These are phyloP conservation scores for Acestrorhynchus altus DNA, from an alignment of 2,797 vertebrate species.

Conservation along the genomic window DNA sequence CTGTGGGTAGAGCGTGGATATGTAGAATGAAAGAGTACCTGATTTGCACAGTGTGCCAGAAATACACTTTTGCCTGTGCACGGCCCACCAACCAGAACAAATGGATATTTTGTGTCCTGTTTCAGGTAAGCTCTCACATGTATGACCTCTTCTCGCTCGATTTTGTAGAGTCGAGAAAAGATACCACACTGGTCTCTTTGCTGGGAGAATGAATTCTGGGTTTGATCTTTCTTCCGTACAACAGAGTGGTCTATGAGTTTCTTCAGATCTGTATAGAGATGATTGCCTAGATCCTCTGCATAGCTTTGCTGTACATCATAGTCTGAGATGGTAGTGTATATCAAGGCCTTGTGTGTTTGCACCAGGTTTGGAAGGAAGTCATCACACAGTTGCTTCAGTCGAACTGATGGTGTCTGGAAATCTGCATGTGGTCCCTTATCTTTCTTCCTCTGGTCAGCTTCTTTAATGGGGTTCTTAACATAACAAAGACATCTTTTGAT, in stretches of 20 bases:
- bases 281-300: conserved; percentile 72
- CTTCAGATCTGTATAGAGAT: conserved; percentile 75
- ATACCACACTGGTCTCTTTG: conserved; percentile 71
- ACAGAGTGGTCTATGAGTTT: conserved; percentile 61
- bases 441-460: conserved; percentile 45
- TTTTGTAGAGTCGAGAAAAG: conserved; percentile 71
- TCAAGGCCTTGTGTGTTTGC: conserved; percentile 64
- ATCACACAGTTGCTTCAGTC: conserved; percentile 73
- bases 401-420: conserved; percentile 30
- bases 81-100: conserved; percentile 77
- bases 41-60: conserved; percentile 77
- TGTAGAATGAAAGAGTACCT: conserved; percentile 63
- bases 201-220: conserved; percentile 54
- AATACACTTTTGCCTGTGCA: conserved; percentile 82
- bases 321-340: conserved; percentile 73
- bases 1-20: neutral
- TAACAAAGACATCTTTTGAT: conserved; percentile 77
- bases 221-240: neutral
- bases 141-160: conserved; percentile 68
- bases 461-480: conserved; percentile 71
- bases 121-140: conserved; percentile 74
- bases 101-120: conserved; percentile 63
- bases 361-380: conserved; percentile 74
- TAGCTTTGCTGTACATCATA: conserved; percentile 69
- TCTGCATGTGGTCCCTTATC: conserved; percentile 11